Evolutionary conservation across 2,888 invertebrate species (phyloP), one percentile per base, ranked within the genome.

Genomic region (Ichneumoninae sp.): DNA sequence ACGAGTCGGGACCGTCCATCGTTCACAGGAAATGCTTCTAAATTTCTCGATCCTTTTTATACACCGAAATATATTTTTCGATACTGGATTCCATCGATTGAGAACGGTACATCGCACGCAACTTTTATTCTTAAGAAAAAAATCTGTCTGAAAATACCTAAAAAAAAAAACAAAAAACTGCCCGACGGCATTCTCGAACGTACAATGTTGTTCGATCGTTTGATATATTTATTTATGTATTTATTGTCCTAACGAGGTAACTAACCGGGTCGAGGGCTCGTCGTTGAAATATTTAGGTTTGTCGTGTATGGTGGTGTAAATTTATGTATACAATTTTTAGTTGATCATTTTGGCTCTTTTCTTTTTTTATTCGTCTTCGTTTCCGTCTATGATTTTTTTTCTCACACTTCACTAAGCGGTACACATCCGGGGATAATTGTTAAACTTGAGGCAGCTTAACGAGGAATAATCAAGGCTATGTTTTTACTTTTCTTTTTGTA

Each of bases 11-110:
- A 36, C 94, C 94, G 1, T 93, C 93, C 50, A 94, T 94, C 80
- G 94, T 94, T 52, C 94, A 94, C 91, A 90, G 94, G 86, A 94
- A 94, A 88, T 94, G 94, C 90, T 94, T 94, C 91, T 94, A 93
- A 93, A 83, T 47, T 50, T 52, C 62, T 13, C 3, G 8, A 22
- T 22, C 2, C 54, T 54, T 19, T 10, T 54, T 19, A 22, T 8
- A 6, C 19, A 54, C 54, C 19, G 22, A 10, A 22, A 10, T 22
- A 54, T 22, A 22, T 2, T 54, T 54, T 22, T 54, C 16, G 22
- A 8, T 54, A 22, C 54, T 22, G 54, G 8, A 54, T 19, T 54
- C 22, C 7, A 54, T 22, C 54, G 10, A 22, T 54, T 22, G 8
- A 6, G 8, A 6, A 54, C 7, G 13, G 54, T 22, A 10, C 10